phyloP scores from a whole-genome alignment of 2,113 vertebrate species.

The Podarcis cretensis region DNA sequence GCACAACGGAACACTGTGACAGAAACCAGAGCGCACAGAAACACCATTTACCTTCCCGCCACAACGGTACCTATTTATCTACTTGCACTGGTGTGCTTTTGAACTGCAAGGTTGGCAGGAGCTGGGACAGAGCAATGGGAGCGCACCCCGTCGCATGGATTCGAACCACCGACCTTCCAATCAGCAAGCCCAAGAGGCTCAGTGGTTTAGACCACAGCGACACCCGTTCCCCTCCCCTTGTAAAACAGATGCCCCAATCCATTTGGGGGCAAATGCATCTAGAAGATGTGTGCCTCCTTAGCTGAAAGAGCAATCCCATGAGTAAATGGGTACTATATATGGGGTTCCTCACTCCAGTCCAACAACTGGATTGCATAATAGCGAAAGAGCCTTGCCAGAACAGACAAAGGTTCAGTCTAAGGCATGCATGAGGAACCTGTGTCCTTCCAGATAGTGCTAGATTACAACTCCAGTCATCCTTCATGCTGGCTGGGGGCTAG shows the following conservation, averaged over 20 bases:
- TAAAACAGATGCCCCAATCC: background rate
- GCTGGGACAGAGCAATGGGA: too few relatives aligned
- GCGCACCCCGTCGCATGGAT: too few relatives aligned
- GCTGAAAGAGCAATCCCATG: background rate
- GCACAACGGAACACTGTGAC: too few relatives aligned
- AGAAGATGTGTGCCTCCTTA: background rate
- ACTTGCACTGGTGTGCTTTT: too few relatives aligned
- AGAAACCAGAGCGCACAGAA: too few relatives aligned
- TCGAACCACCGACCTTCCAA: too few relatives aligned
- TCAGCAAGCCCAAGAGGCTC: too few relatives aligned
- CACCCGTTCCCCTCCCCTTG: background rate
- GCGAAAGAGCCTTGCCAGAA: too few relatives aligned
- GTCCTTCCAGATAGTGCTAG: background rate
- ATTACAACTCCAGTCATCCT: background rate
- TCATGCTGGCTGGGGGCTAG: background rate
- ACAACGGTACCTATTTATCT: too few relatives aligned
- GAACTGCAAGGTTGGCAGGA: too few relatives aligned
- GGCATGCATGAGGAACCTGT: background rate
- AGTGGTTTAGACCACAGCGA: too few relatives aligned
- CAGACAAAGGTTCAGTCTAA: background rate
- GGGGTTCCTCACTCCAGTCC: background rate
- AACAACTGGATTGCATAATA: background rate
- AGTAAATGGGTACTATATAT: background rate
- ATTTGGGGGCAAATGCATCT: background rate
- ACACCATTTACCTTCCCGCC: too few relatives aligned